A percentile compares a stretch with the other conserved stretches of the same genome.
phyloP scores from a whole-genome alignment of 37 sponge, comb jelly and placozoan genomes.

The Chondrosia reniformis region DNA sequence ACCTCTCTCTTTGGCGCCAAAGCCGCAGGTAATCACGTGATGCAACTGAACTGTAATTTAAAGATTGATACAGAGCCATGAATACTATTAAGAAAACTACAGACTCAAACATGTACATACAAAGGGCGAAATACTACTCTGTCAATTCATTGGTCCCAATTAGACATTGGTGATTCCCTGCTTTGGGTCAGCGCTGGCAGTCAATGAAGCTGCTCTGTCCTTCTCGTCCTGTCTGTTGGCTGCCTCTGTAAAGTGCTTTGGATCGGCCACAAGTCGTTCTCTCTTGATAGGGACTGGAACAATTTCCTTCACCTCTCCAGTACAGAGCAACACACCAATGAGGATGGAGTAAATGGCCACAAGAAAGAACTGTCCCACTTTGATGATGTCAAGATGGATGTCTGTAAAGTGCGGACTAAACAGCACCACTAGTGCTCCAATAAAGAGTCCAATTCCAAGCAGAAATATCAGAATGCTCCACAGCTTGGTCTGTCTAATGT shows the following conservation, averaged over 20 bases:
- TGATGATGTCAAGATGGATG: slow-evolving; percentile 17
- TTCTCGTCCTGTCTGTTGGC: slow-evolving; percentile 9
- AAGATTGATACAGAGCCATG: too few relatives aligned
- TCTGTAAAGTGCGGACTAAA: not conserved
- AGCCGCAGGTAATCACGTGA: too few relatives aligned
- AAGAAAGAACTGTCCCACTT: slow-evolving; percentile 23
- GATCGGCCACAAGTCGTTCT: not conserved
- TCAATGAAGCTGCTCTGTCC: not conserved
- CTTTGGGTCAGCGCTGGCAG: too few relatives aligned
- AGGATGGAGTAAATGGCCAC: not conserved
- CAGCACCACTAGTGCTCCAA: slow-evolving; percentile 10
- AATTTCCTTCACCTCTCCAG: not conserved
- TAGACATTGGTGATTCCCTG: not conserved
- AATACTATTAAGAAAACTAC: too few relatives aligned
- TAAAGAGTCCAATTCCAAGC: not conserved
- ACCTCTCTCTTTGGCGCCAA: too few relatives aligned
- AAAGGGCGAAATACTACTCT: too few relatives aligned
- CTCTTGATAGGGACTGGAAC: slow-evolving; percentile 2
- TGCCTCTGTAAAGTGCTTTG: not conserved
- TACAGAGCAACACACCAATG: slow-evolving; percentile 2
- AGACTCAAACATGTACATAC: too few relatives aligned
- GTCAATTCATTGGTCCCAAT: too few relatives aligned
- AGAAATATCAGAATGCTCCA: slow-evolving; percentile 46
- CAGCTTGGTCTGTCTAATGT: slow-evolving; percentile 21
- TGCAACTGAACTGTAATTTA: too few relatives aligned